Evolutionary conservation across 1,140 invertebrate genomes (phyloP), one percentile per base, ranked within the genome.

Genomic region (Nylanderia fulva): DNA sequence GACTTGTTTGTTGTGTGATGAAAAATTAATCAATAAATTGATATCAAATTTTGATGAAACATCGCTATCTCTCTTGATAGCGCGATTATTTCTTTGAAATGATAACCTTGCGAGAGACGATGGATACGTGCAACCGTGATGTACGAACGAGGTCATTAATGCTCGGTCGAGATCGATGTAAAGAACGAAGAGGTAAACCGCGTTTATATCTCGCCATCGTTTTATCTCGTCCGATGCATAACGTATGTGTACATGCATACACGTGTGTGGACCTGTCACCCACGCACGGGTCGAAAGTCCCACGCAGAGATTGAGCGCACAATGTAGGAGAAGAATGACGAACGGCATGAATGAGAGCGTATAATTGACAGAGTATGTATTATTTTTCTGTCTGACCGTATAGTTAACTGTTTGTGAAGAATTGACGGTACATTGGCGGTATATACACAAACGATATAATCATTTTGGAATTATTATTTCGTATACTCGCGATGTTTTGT

Each of bases 291-390:
- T 54, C 56, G 63, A 86, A 71, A 82, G 85, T 80, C 90, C 89
- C 90, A 91, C 85, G 86, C 90, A 84, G 64, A 90, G 85, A 86
- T 75, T 60, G 56, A 85, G 60, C 71, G 85, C 52, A 69, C 63
- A 77, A 89, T 72, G 52, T 33, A 42, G 52, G 52, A 58, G 77
- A 72, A 58, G 77, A 72, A 66, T 18, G 61, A 36, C 75, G 42
- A 42, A 66, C 60, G 60, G 27, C 42, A 79, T 79, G 75, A 79
- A 79, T 79, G 61, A 60, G 66, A 72, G 77, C 66, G 39, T 72
- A 72, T 72, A 60, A 82, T 82, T 58, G 66, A 58, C 48, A 58
- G 52, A 80, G 24, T 82, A 60, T 48, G 45, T 48, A 48, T 48
- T 18, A 48, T 18, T 68, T 82, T 82, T 29, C 42, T 45, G 7